Percentiles rank a stretch among this genome's conserved stretches.
Conservation (phyloP, 2,113 vertebrate genomes). For the Patagioenas fasciata region DNA sequence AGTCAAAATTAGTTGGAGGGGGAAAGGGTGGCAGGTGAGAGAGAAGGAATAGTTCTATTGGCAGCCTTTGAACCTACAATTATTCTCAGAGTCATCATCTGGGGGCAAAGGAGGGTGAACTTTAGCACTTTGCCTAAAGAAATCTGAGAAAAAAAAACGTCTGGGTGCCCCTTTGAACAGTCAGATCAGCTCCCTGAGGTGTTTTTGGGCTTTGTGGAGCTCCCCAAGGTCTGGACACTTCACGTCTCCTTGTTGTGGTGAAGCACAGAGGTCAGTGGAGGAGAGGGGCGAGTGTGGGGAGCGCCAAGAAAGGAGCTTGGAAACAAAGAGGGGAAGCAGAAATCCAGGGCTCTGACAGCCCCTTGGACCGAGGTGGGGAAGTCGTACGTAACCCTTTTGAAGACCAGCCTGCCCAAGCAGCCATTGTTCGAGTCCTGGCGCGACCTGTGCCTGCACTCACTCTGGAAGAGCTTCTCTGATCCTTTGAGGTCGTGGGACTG, state of each 20-base stretch:
- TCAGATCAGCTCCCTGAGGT: background rate
- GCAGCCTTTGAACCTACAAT: background rate
- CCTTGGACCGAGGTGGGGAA: constrained; percentile 50
- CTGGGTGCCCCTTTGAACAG: accelerated
- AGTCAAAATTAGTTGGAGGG: background rate
- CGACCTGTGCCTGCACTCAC: background rate
- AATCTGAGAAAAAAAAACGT: background rate
- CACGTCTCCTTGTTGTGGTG: background rate
- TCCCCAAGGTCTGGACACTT: background rate
- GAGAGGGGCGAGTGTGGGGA: background rate
- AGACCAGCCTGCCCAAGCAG: background rate
- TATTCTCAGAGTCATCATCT: background rate
- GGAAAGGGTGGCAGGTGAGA: background rate
- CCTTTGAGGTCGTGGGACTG: background rate
- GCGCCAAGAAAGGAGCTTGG: background rate
- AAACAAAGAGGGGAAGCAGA: constrained; percentile 61
- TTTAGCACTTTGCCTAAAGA: background rate
- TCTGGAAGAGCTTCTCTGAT: background rate
- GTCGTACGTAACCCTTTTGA: constrained; percentile 30
- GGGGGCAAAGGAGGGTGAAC: background rate
- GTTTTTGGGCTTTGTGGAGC: background rate
- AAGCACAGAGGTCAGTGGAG: background rate
- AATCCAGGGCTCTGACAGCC: constrained; percentile 17
- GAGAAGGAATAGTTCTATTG: background rate
- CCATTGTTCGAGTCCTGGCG: constrained; percentile 40